These are phyloP conservation scores for Saccostrea glomerata DNA, from an alignment of 1,140 invertebrate species.

Conservation along the genomic window DNA sequence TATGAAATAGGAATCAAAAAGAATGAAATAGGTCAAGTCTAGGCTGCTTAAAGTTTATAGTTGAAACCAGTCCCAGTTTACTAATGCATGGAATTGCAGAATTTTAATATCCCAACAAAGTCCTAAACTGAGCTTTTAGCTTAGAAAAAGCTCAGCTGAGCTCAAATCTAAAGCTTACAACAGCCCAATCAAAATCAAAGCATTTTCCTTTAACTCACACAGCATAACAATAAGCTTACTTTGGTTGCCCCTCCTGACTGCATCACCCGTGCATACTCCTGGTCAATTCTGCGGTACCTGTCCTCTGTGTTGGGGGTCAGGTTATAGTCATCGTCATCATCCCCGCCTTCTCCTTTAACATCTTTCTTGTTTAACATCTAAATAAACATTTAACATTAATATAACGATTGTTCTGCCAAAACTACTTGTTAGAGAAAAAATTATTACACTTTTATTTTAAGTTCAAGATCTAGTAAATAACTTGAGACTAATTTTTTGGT, in stretches of 20 bases:
- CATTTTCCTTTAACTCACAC: not conserved
- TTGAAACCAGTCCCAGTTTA: not conserved
- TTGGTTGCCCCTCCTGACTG: slow-evolving; percentile 48
- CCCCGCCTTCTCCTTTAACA: slow-evolving; percentile 91
- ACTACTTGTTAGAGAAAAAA: too few relatives aligned
- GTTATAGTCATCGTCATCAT: slow-evolving; percentile 89
- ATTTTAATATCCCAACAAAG: too few relatives aligned
- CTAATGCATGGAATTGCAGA: not conserved
- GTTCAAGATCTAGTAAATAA: too few relatives aligned
- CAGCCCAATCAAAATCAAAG: not conserved
- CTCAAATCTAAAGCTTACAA: not conserved
- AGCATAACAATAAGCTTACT: slow-evolving; percentile 25
- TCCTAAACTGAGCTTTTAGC: not conserved
- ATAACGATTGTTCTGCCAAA: too few relatives aligned
- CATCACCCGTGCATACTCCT: slow-evolving; percentile 97
- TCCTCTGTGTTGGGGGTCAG: slow-evolving; percentile 95
- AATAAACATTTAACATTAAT: not conserved
- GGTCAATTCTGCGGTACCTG: slow-evolving; percentile 97
- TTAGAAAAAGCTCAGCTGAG: not conserved
- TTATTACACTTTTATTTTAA: too few relatives aligned
- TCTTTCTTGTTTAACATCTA: slow-evolving; percentile 98
- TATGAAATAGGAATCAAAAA: not conserved
- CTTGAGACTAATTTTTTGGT: too few relatives aligned
- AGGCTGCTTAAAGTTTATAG: too few relatives aligned
- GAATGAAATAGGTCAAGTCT: too few relatives aligned